Evolutionary conservation across 2,113 vertebrate genomes (phyloP).

Genomic region (Puntigrus tetrazona): DNA sequence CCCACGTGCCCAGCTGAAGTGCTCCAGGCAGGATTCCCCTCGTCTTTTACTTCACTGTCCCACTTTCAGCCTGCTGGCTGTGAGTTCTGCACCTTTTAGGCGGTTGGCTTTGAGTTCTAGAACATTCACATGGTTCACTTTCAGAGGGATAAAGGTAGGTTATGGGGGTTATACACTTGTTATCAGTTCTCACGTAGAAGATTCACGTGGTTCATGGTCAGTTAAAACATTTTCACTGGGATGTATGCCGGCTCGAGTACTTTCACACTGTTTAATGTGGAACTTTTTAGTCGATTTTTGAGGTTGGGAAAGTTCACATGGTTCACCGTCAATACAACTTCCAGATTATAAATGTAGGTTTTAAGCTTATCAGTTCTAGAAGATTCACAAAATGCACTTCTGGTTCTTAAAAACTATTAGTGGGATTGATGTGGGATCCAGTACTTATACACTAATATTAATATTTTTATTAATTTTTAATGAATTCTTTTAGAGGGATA

Average conservation of each 20-base stretch:
- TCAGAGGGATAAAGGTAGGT: background rate
- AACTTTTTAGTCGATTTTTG: background rate
- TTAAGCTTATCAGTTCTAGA: background rate
- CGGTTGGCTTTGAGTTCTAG: background rate
- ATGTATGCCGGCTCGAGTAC: background rate
- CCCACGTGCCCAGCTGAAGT: background rate
- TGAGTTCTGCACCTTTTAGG: background rate
- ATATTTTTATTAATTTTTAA: no score
- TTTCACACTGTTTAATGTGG: background rate
- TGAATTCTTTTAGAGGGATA: no score
- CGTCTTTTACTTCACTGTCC: background rate
- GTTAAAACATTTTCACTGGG: background rate
- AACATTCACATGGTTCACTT: background rate
- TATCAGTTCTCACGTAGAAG: background rate
- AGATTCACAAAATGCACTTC: no score
- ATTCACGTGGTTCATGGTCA: background rate
- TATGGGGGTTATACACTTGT: background rate
- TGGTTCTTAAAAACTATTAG: background rate
- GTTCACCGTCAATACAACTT: background rate
- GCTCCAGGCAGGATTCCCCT: slow-evolving; percentile 1
- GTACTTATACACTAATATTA: no score
- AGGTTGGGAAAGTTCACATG: no score
- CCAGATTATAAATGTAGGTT: background rate
- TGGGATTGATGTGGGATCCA: background rate
- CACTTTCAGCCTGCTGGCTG: background rate